phyloP scores from a whole-genome alignment of 1,140 invertebrate genomes.

The Heliconius hewitsoni region DNA sequence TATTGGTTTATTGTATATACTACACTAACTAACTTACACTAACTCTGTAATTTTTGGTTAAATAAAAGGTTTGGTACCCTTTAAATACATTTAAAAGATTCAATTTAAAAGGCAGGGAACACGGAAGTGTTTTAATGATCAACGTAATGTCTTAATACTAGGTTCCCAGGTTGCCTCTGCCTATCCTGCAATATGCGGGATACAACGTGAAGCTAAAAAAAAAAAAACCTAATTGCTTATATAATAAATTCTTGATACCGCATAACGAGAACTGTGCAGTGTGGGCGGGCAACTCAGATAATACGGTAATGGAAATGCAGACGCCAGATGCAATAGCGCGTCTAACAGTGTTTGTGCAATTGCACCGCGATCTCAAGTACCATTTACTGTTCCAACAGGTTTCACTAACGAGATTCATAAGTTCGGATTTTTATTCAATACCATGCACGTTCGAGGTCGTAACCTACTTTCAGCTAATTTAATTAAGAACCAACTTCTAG shows the following conservation, averaged over 20 bases:
- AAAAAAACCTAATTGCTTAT: background rate
- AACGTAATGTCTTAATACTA: background rate
- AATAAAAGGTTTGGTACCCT: too few species aligned
- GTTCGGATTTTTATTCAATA: constrained; percentile 46
- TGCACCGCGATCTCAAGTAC: constrained; percentile 37
- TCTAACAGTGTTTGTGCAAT: constrained; percentile 35
- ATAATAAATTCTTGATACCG: constrained; percentile 28
- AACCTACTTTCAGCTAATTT: constrained; percentile 33
- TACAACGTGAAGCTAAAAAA: background rate
- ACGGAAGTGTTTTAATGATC: too few species aligned
- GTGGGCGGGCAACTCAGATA: constrained; percentile 34
- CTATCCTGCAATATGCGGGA: too few species aligned
- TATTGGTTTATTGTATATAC: too few species aligned
- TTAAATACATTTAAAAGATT: too few species aligned
- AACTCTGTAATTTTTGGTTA: too few species aligned
- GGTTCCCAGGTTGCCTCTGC: background rate
- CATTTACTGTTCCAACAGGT: constrained; percentile 43
- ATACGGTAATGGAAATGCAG: constrained; percentile 37
- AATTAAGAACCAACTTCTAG: constrained; percentile 31
- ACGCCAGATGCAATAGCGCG: constrained; percentile 33
- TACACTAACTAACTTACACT: too few species aligned
- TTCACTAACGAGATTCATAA: constrained; percentile 38
- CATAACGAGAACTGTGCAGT: constrained; percentile 27
- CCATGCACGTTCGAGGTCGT: constrained; percentile 26
- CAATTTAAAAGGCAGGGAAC: too few species aligned